These are phyloP conservation scores for Myanophis thanlyinensis DNA, from an alignment of 2,113 vertebrate species.

Conservation along the genomic window DNA sequence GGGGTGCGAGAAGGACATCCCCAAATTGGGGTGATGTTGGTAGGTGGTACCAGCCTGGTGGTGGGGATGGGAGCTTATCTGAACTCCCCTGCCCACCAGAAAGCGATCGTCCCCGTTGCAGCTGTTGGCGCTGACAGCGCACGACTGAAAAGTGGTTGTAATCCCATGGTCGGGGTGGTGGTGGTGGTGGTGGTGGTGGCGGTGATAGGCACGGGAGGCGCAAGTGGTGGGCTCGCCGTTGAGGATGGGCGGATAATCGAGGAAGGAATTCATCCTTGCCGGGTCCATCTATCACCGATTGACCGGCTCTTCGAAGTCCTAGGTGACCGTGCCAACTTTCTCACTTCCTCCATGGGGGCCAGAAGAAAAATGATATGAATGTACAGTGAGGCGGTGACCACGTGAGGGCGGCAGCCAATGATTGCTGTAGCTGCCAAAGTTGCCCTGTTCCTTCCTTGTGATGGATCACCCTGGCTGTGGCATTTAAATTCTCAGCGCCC, in stretches of 20 bases:
- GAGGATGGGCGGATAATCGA: constrained; percentile 86
- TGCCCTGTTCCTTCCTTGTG: constrained; percentile 78
- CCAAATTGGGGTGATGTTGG: constrained; percentile 80
- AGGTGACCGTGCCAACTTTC: constrained; percentile 90
- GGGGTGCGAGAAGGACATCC: constrained; percentile 86
- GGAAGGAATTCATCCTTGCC: constrained; percentile 95
- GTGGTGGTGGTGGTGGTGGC: constrained; percentile 9
- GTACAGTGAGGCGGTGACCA: constrained; percentile 76
- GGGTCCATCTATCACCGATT: constrained; percentile 79
- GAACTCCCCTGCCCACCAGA: constrained; percentile 83
- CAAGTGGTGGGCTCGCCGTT: constrained; percentile 84
- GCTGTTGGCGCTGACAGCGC: constrained; percentile 86
- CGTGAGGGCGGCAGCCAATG: constrained; percentile 83
- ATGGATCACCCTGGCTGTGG: constrained; percentile 86
- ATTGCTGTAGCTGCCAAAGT: constrained; percentile 76
- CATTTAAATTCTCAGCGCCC: constrained; percentile 95
- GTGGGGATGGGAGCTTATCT: constrained; percentile 76
- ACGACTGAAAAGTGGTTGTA: constrained; percentile 90
- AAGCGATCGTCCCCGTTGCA: constrained; percentile 90
- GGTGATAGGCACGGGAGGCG: constrained; percentile 83
- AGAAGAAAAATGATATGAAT: constrained; percentile 87
- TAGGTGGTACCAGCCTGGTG: constrained; percentile 78
- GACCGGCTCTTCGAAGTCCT: constrained; percentile 80
- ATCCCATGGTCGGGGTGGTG: constrained; percentile 89
- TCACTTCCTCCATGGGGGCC: constrained; percentile 84